phyloP scores from a whole-genome alignment of 2,797 vertebrate species.

The Cossypha niveicapilla region DNA sequence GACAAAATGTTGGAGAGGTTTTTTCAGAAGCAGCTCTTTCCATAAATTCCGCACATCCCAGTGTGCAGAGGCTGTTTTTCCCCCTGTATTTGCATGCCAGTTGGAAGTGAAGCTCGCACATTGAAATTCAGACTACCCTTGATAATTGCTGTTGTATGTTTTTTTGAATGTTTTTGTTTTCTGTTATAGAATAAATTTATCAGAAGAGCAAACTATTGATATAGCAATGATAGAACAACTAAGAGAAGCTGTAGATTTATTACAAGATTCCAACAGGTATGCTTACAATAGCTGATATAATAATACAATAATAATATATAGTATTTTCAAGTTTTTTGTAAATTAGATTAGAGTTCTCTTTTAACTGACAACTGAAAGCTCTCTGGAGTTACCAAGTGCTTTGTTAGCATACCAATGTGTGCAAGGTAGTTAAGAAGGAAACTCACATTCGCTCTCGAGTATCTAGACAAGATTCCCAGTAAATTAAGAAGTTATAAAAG shows the following conservation, averaged over 20 bases:
- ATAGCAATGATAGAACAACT: slow-evolving; percentile 86
- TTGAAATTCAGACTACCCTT: background rate
- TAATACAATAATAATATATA: background rate
- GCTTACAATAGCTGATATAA: background rate
- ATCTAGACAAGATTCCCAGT: background rate
- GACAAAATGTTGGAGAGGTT: background rate
- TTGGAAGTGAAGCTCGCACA: background rate
- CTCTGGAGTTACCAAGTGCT: background rate
- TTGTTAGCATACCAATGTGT: background rate
- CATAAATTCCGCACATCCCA: background rate
- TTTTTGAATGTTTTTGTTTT: slow-evolving; percentile 30
- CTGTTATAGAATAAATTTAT: slow-evolving; percentile 77
- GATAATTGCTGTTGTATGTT: background rate
- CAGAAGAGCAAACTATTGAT: slow-evolving; percentile 73
- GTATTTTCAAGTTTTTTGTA: background rate
- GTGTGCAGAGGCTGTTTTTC: background rate
- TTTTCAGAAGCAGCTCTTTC: background rate
- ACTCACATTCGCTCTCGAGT: background rate
- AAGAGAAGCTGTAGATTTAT: slow-evolving; percentile 86
- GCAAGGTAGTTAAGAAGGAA: background rate
- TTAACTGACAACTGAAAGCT: background rate
- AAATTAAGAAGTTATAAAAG: background rate
- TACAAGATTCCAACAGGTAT: slow-evolving; percentile 86
- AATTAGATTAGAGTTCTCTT: background rate
- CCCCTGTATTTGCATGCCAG: background rate